Base-by-base conservation (phyloP, 2,113 vertebrate species). In the Bucco capensis region DNA sequence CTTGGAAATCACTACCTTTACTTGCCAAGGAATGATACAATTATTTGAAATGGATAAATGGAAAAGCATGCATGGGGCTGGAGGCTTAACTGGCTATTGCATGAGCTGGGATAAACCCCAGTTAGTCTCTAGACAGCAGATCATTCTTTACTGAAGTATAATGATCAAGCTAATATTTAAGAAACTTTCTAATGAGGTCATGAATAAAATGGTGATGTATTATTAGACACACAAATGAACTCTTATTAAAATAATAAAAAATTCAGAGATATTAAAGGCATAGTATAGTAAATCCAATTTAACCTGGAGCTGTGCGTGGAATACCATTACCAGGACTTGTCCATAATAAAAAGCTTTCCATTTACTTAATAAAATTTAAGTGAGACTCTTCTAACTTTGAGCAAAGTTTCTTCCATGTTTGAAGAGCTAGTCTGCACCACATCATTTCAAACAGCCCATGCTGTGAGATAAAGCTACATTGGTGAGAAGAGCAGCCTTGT, bases 161-260 rank as follows among this genome's bases (percentile, higher is more conserved):
- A 86, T 6, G 35, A 83, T 70, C 71, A 65, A 72, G 60, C 67
- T 75, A 70, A 57, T 77, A 72, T 58, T 86, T 62, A 77, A 92
- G 72, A 90, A 54, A 70, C 50, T 91, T 86, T 67, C 53, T 88
- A 73, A 91, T 37, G 47, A 90, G 76, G 42, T 83, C 69, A 58
- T 33, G 53, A 86, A 33, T 81, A 75, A 90, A 78, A 60, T 53
- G 37, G 37, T 30, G 44, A 56, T 86, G 19, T 58, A 47, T 80
- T 86, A 83, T 81, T 83, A 86, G 71, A 61, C 37, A 53, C 10
- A 84, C 4, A 88, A 67, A 76, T 28, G 50, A 89, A n/a, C 27
- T 53, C 49, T 67, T 83, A 73, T 42, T 85, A 83, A 90, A 91
- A 86, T 57, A 91, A 93, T 57, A 61, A 69, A 57, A 87, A 92